These are phyloP conservation scores for Cuniculus paca DNA, from an alignment of 2,797 vertebrate species.

Conservation along the genomic window DNA sequence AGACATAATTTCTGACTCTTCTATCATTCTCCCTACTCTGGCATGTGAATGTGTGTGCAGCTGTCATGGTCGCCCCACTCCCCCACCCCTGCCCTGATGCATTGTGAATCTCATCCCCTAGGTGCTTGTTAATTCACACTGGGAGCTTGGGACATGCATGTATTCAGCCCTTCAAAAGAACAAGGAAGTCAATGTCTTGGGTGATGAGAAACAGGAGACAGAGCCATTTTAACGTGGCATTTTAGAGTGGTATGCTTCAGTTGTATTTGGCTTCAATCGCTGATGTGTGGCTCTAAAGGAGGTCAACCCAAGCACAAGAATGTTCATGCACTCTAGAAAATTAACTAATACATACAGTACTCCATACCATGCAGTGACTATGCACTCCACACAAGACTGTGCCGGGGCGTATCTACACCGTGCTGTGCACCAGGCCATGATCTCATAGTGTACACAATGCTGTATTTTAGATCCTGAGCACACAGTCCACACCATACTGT, in stretches of 20 bases:
- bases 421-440: background rate
- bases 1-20: background rate
- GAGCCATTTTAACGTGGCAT: too few species aligned
- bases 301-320: background rate
- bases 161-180: background rate
- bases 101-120: background rate
- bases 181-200: background rate
- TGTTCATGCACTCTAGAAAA: background rate
- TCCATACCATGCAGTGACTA: too few species aligned
- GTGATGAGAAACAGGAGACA: background rate
- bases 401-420: rapidly evolving
- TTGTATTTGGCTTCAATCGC: background rate
- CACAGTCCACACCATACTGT: too few species aligned
- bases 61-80: rapidly evolving
- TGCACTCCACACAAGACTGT: background rate
- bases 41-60: too few species aligned
- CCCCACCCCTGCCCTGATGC: background rate
- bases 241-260: background rate
- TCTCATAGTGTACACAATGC: background rate
- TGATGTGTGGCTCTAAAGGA: background rate
- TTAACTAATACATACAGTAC: background rate
- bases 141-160: background rate
- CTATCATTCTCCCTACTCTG: background rate
- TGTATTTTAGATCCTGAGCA: background rate
- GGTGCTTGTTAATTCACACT: background rate